Evolutionary conservation across 2,113 vertebrate genomes (phyloP).

Genomic region (Theropithecus gelada): DNA sequence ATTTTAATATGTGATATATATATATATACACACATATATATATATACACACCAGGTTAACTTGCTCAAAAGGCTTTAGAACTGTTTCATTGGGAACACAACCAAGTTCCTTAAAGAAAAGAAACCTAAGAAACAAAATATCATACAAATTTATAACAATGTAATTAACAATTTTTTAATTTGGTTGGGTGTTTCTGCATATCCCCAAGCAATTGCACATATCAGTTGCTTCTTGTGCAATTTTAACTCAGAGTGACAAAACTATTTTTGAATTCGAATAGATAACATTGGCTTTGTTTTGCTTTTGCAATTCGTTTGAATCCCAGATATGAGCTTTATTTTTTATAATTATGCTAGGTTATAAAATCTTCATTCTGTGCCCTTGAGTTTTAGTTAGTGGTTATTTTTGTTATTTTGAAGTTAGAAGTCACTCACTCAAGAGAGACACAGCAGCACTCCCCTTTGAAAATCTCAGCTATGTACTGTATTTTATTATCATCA

Average conservation of each 20-base stretch:
- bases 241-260: slow-evolving; percentile 52
- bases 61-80: not conserved
- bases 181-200: slow-evolving; percentile 13
- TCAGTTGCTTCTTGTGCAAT: not conserved
- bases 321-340: slow-evolving; percentile 9
- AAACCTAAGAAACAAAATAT: slow-evolving; percentile 33
- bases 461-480: not conserved
- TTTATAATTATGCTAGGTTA: not conserved
- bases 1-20: slow-evolving; percentile 28
- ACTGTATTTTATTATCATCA: not conserved
- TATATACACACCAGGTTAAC: not conserved
- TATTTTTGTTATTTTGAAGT: not conserved
- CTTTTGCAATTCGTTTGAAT: slow-evolving; percentile 43
- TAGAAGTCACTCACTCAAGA: not conserved
- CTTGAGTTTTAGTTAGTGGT: not conserved
- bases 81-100: slow-evolving; percentile 21
- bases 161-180: slow-evolving; percentile 60
- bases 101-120: slow-evolving; percentile 24
- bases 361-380: not conserved
- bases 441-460: not conserved
- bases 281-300: slow-evolving; percentile 10
- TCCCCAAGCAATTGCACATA: slow-evolving; percentile 42
- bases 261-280: slow-evolving; percentile 60
- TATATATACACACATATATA: no score
- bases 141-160: slow-evolving; percentile 44